Evolutionary conservation across 2,797 vertebrate genomes (phyloP).

Genomic region (Oryzias sinensis): DNA sequence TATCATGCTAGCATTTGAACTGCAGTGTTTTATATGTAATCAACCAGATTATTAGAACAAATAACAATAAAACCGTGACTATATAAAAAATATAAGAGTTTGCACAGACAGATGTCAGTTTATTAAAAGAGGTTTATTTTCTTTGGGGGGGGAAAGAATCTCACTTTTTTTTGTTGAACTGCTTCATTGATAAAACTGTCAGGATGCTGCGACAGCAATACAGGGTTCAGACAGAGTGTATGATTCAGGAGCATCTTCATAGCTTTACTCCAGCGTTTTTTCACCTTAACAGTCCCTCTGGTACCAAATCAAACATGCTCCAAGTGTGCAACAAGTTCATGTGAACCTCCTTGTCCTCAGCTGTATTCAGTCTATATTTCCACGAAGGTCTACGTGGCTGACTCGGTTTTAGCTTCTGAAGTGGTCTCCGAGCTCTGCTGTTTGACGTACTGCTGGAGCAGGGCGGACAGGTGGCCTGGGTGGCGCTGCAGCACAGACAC

Average conservation of each 20-base stretch:
- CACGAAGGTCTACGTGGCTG: constrained; percentile 43
- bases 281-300: neutral
- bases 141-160: neutral
- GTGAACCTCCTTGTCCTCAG: neutral
- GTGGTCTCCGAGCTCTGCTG: constrained; percentile 51
- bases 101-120: constrained; percentile 12
- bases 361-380: neutral
- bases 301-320: neutral
- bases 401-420: constrained; percentile 27
- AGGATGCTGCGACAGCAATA: neutral
- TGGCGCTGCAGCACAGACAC: constrained; percentile 79
- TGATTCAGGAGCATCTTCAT: neutral
- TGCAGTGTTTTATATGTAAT: no score
- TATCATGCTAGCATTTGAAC: no score
- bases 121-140: constrained; percentile 34
- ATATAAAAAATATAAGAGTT: neutral
- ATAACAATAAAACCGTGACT: no score
- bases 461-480: constrained; percentile 73
- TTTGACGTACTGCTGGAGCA: constrained; percentile 84
- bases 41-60: no score
- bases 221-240: neutral
- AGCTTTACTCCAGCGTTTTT: neutral
- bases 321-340: constrained; percentile 4
- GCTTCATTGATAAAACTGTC: constrained; percentile 20
- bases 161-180: constrained; percentile 3